Base-by-base conservation (phyloP, 2,888 invertebrate species). In the Danaus chrysippus region DNA sequence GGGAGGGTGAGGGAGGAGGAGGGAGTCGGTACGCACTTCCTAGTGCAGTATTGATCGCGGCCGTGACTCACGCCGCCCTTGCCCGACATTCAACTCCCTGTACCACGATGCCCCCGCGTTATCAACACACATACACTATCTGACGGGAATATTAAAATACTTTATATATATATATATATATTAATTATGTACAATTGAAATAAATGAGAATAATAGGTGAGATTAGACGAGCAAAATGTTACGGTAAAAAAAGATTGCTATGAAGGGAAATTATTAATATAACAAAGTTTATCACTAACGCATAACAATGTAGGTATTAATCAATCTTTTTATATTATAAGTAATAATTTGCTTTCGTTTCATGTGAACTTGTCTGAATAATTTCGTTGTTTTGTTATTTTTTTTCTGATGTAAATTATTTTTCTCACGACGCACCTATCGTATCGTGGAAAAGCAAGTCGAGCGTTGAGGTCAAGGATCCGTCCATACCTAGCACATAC, bases 61-160 rank as follows among this genome's bases (percentile, higher is more conserved):
- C 87, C 87, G 80, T 90, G 90, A 90, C 86, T 90, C 88, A 86
- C 77, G 87, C 83, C 87, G 87, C 90, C 90, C 90, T 91, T 91
- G 90, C 88, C 89, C 90, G 90, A 91, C 86, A 89, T 91, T 87
- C 89, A 84, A 81, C 79, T 82, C 80, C 77, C 74, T 75, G 75
- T 70, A 70, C 76, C 79, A 73, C 73, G 68, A 69, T 70, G 70
- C 72, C 74, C 70, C 74, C 74, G 74, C 74, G 73, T 75, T 81
- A 81, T 81, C 80, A 80, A 75, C 66, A 70, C 73, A 74, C 73
- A 72, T 74, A 71, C 74, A 72, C 71, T 71, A 71, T 73, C 73
- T 73, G 23, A 34, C 23, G 23, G 23, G 23, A 34, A 34, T 34
- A 6, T 34, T 34, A 34, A 34, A 34, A 34, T 34, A 34, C 23